Percentiles rank a stretch among this genome's conserved stretches.
Evolutionary conservation across 2,113 vertebrate genomes (phyloP).

Genomic region (Myanophis thanlyinensis): DNA sequence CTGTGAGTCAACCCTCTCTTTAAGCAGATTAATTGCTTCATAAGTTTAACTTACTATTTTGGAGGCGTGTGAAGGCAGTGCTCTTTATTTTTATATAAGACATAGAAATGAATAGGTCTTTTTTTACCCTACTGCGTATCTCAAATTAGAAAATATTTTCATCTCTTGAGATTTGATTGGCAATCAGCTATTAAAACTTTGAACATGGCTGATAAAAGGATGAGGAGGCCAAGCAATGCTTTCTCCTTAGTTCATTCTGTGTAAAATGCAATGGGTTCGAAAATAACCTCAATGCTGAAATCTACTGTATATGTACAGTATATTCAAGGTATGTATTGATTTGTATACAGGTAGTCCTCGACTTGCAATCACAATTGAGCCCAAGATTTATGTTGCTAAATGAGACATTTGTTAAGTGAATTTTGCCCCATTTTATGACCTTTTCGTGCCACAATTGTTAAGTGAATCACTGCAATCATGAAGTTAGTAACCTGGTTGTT

Average conservation of each 20-base stretch:
- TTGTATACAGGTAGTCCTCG: neutral
- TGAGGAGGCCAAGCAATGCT: neutral
- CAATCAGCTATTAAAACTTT: neutral
- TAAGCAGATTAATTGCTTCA: neutral
- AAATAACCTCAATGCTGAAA: neutral
- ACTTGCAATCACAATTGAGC: too few species aligned
- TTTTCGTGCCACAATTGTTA: too few species aligned
- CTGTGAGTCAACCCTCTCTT: neutral
- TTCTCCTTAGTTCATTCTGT: neutral
- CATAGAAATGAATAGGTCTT: neutral
- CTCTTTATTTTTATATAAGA: neutral
- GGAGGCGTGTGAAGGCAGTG: neutral
- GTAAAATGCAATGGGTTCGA: neutral
- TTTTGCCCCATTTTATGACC: too few species aligned
- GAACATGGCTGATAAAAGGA: neutral
- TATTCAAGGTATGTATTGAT: neutral
- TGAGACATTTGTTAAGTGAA: too few species aligned
- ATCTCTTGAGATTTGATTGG: neutral
- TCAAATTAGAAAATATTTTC: neutral
- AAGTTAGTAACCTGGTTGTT: too few species aligned
- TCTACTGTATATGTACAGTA: neutral
- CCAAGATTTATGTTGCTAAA: too few species aligned
- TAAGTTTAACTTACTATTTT: neutral
- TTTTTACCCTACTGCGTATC: neutral
- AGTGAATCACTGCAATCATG: too few species aligned